Conservation (phyloP, 1,140 invertebrate species). For the Drosophila serrata region DNA sequence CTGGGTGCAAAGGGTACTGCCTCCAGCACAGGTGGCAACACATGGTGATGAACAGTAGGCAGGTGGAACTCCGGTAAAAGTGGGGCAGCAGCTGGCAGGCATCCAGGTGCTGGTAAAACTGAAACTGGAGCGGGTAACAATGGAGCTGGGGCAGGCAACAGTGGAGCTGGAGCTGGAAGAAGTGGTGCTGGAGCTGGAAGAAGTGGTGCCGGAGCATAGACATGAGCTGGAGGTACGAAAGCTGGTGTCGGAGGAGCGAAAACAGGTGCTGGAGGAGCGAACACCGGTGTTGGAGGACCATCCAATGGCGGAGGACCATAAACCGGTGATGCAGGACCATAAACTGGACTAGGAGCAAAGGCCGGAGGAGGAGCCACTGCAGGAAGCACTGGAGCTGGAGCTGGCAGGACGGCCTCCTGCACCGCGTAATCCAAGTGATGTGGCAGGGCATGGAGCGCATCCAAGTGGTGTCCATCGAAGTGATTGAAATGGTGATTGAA, state of each 20-base stretch:
- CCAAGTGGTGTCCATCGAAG: constrained; percentile 32
- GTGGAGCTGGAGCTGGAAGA: constrained; percentile 22
- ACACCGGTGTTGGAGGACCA: constrained; percentile 13
- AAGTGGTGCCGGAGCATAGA: constrained; percentile 44
- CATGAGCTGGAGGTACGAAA: constrained; percentile 27
- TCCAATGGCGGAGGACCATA: constrained; percentile 16
- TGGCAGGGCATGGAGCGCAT: constrained; percentile 28
- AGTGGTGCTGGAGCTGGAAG: constrained; percentile 12
- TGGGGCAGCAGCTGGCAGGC: constrained; percentile 34
- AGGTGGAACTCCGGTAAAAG: constrained; percentile 39
- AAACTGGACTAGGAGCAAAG: constrained; percentile 19
- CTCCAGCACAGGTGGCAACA: constrained; percentile 74
- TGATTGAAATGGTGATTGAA: constrained; percentile 60
- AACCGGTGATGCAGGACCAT: constrained; percentile 24
- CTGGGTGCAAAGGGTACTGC: constrained; percentile 62
- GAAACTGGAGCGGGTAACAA: constrained; percentile 47
- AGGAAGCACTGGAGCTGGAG: constrained; percentile 33
- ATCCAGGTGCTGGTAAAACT: constrained; percentile 18
- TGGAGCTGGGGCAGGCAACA: constrained; percentile 36
- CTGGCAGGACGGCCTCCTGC: constrained; percentile 20
- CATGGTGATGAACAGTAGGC: constrained; percentile 51
- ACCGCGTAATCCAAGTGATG: constrained; percentile 60
- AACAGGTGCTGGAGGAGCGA: constrained; percentile 30
- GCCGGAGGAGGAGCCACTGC: constrained; percentile 43
- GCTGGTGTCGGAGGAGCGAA: constrained; percentile 34